Base-by-base conservation (phyloP, 2,888 invertebrate genomes). In the Calephelis perditalis region DNA sequence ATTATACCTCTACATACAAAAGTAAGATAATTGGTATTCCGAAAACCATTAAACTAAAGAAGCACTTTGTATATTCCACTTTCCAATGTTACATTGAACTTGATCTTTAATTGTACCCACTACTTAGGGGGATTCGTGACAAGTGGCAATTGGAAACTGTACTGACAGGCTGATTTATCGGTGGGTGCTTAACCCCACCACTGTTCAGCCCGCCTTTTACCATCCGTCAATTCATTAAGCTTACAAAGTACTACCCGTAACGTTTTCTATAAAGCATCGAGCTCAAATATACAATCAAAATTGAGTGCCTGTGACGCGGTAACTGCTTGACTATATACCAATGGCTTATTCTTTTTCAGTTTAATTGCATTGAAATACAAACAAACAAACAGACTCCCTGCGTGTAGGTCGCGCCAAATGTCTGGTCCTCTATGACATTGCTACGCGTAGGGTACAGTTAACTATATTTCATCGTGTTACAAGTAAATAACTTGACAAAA, bases 181-280 rank as follows among this genome's bases (percentile, higher is more conserved):
- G 84, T 78, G 81, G 79, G 78, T 86, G 74, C 82, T 86, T 86
- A 89, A 88, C 87, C 85, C 88, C 81, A 83, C 84, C 83, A 82
- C 80, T 81, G 86, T 85, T 86, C 81, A 82, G 79, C 81, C 81
- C 83, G 83, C 76, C 81, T 79, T 79, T 78, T 78, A 81, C 84
- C 89, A 87, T 89, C 88, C 84, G 86, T 90, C 89, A 89, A 89
- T 90, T 89, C 89, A 88, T 89, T 90, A 89, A 82, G 82, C 81
- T 82, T 86, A 88, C 89, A 89, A 87, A 89, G 86, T 87, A 85
- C 84, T 77, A 78, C 76, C 78, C 76, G 84, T 90, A 89, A 89
- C 86, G 88, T 87, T 86, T 87, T 85, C 78, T 79, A 80, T 77
- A 81, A 77, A 77, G 80, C 80, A 73, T 73, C 70, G 75, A 77